Conservation (phyloP, 2,113 vertebrate genomes). For the Catharus bicknelli region DNA sequence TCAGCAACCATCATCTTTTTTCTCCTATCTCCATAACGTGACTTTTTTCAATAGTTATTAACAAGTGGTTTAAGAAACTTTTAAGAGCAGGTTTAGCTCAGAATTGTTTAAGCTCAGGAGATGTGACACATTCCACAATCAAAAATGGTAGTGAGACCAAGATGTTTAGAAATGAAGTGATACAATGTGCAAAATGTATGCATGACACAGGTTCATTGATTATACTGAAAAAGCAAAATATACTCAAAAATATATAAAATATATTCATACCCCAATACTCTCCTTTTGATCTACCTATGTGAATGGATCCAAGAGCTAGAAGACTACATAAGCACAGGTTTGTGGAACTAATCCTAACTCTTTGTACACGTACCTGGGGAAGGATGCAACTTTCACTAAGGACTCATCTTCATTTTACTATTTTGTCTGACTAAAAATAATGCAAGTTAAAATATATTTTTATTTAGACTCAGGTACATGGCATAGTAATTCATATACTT, state of each 20-base stretch:
- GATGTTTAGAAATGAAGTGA: background rate
- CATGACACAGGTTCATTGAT: background rate
- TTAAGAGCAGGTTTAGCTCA: background rate
- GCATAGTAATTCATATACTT: background rate
- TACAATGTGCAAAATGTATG: background rate
- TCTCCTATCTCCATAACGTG: rapidly evolving
- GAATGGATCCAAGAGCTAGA: background rate
- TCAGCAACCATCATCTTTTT: background rate
- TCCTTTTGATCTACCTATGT: background rate
- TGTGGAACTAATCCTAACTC: background rate
- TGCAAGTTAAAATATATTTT: background rate
- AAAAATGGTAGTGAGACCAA: background rate
- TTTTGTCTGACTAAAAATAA: background rate
- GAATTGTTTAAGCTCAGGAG: background rate
- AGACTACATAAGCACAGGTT: background rate
- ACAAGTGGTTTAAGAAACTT: background rate
- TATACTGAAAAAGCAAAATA: background rate
- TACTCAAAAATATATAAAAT: background rate
- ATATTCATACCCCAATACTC: background rate
- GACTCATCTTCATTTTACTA: background rate
- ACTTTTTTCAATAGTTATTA: background rate
- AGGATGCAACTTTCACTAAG: background rate
- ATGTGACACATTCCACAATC: background rate
- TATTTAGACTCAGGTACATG: background rate
- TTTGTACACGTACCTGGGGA: background rate